A percentile compares a stretch with the other conserved stretches of the same genome.
These are phyloP conservation scores for Hippocampus mohnikei DNA, from an alignment of 2,113 vertebrate species.

Conservation along the genomic window DNA sequence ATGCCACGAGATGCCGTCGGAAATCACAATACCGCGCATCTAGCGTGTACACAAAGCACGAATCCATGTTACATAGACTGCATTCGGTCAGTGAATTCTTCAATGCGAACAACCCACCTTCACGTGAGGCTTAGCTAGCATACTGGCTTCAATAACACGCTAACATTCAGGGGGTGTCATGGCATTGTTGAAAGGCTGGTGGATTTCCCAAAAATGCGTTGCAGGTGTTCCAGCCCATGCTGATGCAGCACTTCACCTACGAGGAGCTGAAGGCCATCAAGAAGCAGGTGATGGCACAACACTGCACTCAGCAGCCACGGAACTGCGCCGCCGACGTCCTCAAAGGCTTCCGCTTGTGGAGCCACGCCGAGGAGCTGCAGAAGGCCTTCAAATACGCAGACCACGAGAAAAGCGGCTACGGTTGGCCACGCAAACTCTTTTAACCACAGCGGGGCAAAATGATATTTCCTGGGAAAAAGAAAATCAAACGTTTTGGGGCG, in stretches of 20 bases:
- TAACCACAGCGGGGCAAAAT: background rate
- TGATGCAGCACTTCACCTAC: constrained; percentile 98
- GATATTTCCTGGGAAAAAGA: too few species aligned
- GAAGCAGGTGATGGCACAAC: constrained; percentile 94
- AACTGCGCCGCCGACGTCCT: constrained; percentile 79
- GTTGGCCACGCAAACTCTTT: constrained; percentile 61
- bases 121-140: too few species aligned
- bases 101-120: too few species aligned
- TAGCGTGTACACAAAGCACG: too few species aligned
- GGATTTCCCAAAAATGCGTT: background rate
- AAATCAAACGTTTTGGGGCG: too few species aligned
- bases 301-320: constrained; percentile 80
- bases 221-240: constrained; percentile 98
- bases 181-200: too few species aligned
- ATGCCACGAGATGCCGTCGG: too few species aligned
- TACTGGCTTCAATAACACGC: too few species aligned
- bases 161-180: too few species aligned
- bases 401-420: constrained; percentile 88
- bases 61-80: too few species aligned
- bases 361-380: constrained; percentile 88
- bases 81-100: too few species aligned
- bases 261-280: constrained; percentile 98
- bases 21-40: too few species aligned
- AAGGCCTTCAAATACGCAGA: constrained; percentile 91
- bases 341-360: constrained; percentile 85